Base-by-base conservation (phyloP, 2,888 invertebrate species). In the Brenthis hecate region DNA sequence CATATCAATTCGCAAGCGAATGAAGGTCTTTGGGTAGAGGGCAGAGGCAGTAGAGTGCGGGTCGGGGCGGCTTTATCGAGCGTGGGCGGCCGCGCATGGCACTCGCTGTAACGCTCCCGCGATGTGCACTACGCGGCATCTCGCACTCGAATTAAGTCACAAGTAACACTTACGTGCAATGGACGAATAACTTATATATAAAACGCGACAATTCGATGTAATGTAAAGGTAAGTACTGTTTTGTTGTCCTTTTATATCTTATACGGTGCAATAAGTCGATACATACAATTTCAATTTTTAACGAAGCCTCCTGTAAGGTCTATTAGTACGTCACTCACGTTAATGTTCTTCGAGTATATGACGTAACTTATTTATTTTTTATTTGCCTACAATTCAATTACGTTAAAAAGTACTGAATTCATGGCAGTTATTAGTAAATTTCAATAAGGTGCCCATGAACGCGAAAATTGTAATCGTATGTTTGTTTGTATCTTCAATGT, bases 71-170 rank as follows among this genome's bases (percentile, higher is more conserved):
- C 70, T 73, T 72, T 91, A 92, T 92, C 89, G 91, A 92, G 79
- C 91, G 91, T 91, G 88, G 91, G 90, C 89, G 91, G 82, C 72
- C 85, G 89, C 80, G 79, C 78, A 80, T 88, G 86, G 74, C 77
- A 68, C 64, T 70, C 69, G 70, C 75, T 79, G 75, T 78, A 77
- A 76, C 76, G 80, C 73, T 77, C 77, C 79, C 79, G 82, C 84
- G 85, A 80, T 76, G 84, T 85, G 86, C 83, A 83, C 80, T 82
- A 82, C 81, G 80, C 81, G 80, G 79, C 80, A 77, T 76, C 80
- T 75, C 77, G 74, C 76, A 77, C 74, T 75, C 75, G 77, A 80
- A 76, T 76, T 74, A 72, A 77, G 75, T 78, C 76, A 75, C 78
- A 75, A 70, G 76, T 79, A 75, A 55, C 74, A 76, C 74, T 74